These are phyloP conservation scores for Trichogramma pretiosum DNA, from an alignment of 1,140 invertebrate genomes.

Conservation along the genomic window DNA sequence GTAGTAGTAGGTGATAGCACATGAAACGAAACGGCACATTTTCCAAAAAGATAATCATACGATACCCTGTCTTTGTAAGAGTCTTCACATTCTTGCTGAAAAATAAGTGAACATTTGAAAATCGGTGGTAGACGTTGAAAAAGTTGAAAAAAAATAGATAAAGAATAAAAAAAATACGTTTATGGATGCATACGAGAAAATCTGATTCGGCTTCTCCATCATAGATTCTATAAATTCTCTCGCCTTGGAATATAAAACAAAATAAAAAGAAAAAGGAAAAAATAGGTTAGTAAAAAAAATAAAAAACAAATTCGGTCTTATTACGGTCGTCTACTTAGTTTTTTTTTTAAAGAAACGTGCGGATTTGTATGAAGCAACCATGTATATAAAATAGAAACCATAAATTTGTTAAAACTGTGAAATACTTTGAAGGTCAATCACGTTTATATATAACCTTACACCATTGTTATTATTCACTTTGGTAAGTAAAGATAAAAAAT, in stretches of 20 bases:
- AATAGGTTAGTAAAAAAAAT: slow-evolving; percentile 45
- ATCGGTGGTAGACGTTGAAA: too few species aligned
- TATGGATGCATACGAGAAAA: too few species aligned
- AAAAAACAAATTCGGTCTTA: slow-evolving; percentile 67
- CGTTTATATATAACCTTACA: slow-evolving; percentile 18
- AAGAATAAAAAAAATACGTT: too few species aligned
- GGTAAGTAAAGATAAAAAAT: slow-evolving; percentile 17
- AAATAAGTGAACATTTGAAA: slow-evolving; percentile 51
- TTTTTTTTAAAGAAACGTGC: slow-evolving; percentile 63
- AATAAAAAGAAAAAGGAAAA: too few species aligned
- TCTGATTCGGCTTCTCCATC: too few species aligned
- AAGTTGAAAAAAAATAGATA: too few species aligned
- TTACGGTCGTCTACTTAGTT: slow-evolving; percentile 72
- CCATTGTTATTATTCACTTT: slow-evolving; percentile 17
- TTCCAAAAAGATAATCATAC: slow-evolving; percentile 52
- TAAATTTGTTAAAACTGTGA: slow-evolving; percentile 20
- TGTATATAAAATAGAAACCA: slow-evolving; percentile 19
- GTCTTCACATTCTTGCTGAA: slow-evolving; percentile 73
- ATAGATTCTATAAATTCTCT: too few species aligned
- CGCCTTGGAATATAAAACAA: too few species aligned
- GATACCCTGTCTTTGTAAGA: slow-evolving; percentile 73
- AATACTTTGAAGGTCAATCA: slow-evolving; percentile 14
- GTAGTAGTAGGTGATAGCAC: slow-evolving; percentile 39
- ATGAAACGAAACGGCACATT: slow-evolving; percentile 47
- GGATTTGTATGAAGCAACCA: slow-evolving; percentile 28